A percentile compares a stretch with the other conserved stretches of the same genome.
phyloP scores from a whole-genome alignment of 2,888 invertebrate species.

The Synanthedon myopaeformis region DNA sequence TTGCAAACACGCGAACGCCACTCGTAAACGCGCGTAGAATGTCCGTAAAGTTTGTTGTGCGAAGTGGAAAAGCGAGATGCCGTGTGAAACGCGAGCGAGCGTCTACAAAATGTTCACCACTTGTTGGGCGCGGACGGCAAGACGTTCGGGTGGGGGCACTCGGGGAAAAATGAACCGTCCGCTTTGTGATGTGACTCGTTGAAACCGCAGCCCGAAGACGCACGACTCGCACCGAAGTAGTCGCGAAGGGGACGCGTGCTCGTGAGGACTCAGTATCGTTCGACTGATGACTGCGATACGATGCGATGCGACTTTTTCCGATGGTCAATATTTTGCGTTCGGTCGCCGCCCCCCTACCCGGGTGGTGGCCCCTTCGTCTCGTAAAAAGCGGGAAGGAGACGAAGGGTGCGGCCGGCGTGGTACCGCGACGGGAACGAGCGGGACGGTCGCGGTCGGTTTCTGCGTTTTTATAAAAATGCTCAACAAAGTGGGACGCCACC shows the following conservation, averaged over 20 bases:
- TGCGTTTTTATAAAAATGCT: constrained; percentile 70
- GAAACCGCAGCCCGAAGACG: constrained; percentile 66
- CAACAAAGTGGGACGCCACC: constrained; percentile 50
- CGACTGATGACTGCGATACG: constrained; percentile 55
- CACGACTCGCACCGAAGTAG: constrained; percentile 61
- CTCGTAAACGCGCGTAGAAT: constrained; percentile 49
- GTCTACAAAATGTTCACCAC: constrained; percentile 37
- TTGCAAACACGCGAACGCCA: constrained; percentile 35
- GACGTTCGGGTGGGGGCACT: constrained; percentile 57
- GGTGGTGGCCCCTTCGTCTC: constrained; percentile 67
- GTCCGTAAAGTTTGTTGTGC: constrained; percentile 44
- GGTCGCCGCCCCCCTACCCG: constrained; percentile 66
- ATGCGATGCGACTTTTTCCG: constrained; percentile 72
- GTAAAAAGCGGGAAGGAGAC: constrained; percentile 72
- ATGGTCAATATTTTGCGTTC: constrained; percentile 73
- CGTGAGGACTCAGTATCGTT: constrained; percentile 66
- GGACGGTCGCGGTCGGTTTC: constrained; percentile 63
- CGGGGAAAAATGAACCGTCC: constrained; percentile 52
- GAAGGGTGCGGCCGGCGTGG: constrained; percentile 60
- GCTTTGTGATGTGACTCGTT: constrained; percentile 26
- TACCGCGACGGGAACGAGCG: constrained; percentile 58
- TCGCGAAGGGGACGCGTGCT: constrained; percentile 56
- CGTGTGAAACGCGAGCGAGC: constrained; percentile 43
- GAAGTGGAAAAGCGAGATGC: constrained; percentile 59
- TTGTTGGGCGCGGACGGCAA: constrained; percentile 59